Evolutionary conservation across 2,113 vertebrate genomes (phyloP).

Genomic region (Leptosomus discolor): DNA sequence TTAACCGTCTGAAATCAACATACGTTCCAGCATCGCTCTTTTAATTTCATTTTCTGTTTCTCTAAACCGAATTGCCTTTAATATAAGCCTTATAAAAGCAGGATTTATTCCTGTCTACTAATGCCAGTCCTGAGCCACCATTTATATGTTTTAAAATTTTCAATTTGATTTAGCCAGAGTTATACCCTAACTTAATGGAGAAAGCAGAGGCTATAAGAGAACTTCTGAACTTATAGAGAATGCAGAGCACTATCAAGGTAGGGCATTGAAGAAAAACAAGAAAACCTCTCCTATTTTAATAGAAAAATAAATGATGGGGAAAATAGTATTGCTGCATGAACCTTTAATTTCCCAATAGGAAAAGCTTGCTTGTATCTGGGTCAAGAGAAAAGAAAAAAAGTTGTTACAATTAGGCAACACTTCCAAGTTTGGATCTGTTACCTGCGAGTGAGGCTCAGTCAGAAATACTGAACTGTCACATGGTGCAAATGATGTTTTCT

Average conservation of each 20-base stretch:
- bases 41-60: neutral
- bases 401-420: neutral
- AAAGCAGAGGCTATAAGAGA: neutral
- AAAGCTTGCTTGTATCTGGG: constrained; percentile 8
- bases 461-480: neutral
- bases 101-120: neutral
- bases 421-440: neutral
- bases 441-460: neutral
- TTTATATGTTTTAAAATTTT: neutral
- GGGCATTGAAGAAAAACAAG: neutral
- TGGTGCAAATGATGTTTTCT: neutral
- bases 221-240: neutral
- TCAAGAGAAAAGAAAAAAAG: neutral
- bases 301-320: neutral
- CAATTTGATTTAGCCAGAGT: neutral
- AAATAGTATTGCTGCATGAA: neutral
- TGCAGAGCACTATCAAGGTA: neutral
- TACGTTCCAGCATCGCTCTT: fast-evolving
- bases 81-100: neutral
- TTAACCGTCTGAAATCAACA: neutral
- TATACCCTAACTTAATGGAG: neutral
- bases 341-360: neutral
- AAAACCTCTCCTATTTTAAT: neutral
- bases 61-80: neutral
- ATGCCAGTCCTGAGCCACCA: neutral